These are phyloP conservation scores for Micrasema longulum DNA, from an alignment of 1,140 invertebrate species.

Conservation along the genomic window DNA sequence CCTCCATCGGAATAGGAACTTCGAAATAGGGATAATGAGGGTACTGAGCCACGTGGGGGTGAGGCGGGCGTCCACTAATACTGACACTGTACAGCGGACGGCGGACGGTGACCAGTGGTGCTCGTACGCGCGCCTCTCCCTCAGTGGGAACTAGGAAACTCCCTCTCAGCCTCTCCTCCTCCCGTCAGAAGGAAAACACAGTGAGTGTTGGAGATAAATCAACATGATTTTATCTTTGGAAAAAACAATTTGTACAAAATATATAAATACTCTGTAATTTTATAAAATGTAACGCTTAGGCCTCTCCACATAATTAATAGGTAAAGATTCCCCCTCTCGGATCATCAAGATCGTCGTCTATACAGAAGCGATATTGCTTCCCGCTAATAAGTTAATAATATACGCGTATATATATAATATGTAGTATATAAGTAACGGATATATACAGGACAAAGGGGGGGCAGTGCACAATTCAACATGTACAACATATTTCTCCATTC, in stretches of 20 bases:
- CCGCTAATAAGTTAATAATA: not conserved
- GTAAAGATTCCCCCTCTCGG: conserved; percentile 57
- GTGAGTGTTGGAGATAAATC: conserved; percentile 53
- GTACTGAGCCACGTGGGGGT: too few relatives aligned
- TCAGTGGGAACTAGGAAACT: conserved; percentile 22
- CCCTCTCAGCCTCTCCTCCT: conserved; percentile 46
- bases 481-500: conserved; percentile 62
- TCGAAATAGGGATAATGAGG: not conserved
- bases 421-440: conserved; percentile 51
- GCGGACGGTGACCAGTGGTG: not conserved
- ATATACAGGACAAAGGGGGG: conserved; percentile 53
- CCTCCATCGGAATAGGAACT: conserved; percentile 30
- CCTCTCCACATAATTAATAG: conserved; percentile 65
- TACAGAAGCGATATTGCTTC: conserved; percentile 54
- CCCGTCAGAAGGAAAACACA: conserved; percentile 53
- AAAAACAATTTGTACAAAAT: conserved; percentile 70
- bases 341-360: conserved; percentile 39
- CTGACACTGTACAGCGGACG: too few relatives aligned
- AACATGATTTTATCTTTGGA: conserved; percentile 68
- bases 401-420: conserved; percentile 37
- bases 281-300: conserved; percentile 68
- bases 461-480: conserved; percentile 54
- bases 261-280: conserved; percentile 70
- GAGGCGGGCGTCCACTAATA: too few relatives aligned
- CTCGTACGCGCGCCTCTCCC: not conserved